These are phyloP conservation scores for Pseudorectes ferrugineus DNA, from an alignment of 2,113 vertebrate genomes.

Conservation along the genomic window DNA sequence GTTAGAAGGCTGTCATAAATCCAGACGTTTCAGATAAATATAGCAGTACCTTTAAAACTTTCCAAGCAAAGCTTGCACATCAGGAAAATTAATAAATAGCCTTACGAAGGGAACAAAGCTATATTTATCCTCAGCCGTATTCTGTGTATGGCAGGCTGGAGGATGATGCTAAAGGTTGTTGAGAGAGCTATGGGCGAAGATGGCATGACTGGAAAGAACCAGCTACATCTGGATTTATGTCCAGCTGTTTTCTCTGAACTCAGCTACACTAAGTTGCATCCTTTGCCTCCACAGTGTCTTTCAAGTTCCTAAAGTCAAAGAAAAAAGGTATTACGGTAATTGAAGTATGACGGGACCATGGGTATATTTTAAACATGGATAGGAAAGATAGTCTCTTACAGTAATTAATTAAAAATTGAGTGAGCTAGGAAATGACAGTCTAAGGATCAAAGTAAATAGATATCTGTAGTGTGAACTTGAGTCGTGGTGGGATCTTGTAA, in stretches of 20 bases:
- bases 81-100: background rate
- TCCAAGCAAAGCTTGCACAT: background rate
- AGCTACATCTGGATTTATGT: background rate
- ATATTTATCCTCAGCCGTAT: background rate
- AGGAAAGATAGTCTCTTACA: background rate
- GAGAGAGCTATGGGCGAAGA: background rate
- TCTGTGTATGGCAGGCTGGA: background rate
- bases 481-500: background rate
- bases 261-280: rapidly evolving
- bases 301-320: background rate
- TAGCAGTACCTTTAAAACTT: background rate
- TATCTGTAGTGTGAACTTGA: background rate
- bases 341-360: background rate
- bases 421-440: background rate
- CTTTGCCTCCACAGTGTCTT: background rate
- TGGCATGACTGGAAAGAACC: background rate
- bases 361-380: background rate
- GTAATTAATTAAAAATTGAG: background rate
- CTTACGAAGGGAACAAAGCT: background rate
- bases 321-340: background rate
- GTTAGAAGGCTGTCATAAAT: background rate
- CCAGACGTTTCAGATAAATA: background rate
- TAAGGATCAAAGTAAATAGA: background rate
- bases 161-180: background rate
- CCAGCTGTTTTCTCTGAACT: background rate